Evolutionary conservation across 2,888 invertebrate species (phyloP).

Genomic region (Galerucella nymphaeae): DNA sequence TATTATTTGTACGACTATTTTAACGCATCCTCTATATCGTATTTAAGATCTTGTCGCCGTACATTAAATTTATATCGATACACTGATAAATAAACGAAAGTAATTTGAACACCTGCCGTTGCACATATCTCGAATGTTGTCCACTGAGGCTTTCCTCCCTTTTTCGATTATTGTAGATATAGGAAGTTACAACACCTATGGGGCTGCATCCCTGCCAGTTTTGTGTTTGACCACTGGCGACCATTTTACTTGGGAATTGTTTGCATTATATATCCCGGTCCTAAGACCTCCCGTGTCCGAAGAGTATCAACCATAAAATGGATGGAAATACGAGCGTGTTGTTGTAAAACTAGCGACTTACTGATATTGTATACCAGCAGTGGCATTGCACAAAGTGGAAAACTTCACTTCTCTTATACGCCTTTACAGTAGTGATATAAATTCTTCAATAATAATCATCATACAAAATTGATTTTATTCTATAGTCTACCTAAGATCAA

Average conservation of each 20-base stretch:
- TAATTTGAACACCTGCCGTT: conserved; percentile 31
- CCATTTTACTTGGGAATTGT: conserved; percentile 52
- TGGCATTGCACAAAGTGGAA: background rate
- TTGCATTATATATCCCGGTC: conserved; percentile 52
- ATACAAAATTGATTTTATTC: no score
- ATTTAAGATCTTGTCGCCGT: background rate
- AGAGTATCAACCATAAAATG: conserved; percentile 49
- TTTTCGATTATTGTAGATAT: conserved; percentile 55
- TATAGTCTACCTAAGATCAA: no score
- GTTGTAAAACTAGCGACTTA: conserved; percentile 45
- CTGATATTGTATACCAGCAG: conserved; percentile 40
- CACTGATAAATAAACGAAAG: conserved; percentile 21
- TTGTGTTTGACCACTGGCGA: conserved; percentile 45
- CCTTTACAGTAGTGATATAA: no score
- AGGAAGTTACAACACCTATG: conserved; percentile 51
- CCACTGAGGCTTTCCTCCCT: conserved; percentile 46
- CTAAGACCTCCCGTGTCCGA: conserved; percentile 45
- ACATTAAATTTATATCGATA: background rate
- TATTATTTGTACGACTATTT: background rate
- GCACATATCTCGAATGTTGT: conserved; percentile 45
- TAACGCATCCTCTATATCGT: background rate
- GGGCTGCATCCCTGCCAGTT: conserved; percentile 50
- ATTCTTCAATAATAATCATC: no score
- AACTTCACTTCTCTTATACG: background rate
- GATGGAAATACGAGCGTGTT: conserved; percentile 48